Conservation (phyloP, 2,797 vertebrate species). For the Vireo griseus region DNA sequence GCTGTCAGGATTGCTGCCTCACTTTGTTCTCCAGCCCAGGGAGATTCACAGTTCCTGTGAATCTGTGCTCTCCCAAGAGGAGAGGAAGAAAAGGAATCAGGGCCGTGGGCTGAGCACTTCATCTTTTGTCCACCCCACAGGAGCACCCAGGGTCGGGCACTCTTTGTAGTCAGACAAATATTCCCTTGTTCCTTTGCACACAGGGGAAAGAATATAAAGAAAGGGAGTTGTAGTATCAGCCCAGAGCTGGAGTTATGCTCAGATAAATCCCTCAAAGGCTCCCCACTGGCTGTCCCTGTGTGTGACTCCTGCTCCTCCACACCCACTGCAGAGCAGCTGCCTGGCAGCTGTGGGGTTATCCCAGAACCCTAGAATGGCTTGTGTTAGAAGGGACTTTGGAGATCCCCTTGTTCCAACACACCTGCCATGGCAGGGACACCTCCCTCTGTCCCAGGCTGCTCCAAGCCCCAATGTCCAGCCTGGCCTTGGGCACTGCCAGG, state of each 20-base stretch:
- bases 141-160: background rate
- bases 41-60: accelerated
- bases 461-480: background rate
- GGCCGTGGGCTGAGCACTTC: background rate
- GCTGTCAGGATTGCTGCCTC: accelerated
- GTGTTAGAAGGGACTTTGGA: background rate
- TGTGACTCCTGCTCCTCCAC: accelerated
- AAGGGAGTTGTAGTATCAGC: background rate
- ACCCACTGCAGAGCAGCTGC: background rate
- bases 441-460: background rate
- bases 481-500: background rate
- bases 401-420: background rate
- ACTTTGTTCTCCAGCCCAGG: background rate
- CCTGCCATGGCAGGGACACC: background rate
- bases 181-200: background rate
- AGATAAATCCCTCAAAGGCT: background rate
- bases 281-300: background rate
- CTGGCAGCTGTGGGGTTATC: background rate
- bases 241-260: background rate
- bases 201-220: background rate
- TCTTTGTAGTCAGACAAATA: background rate
- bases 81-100: background rate
- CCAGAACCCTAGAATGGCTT: background rate
- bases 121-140: background rate
- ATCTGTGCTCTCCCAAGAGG: background rate